Evolutionary conservation across 2,113 vertebrate genomes (phyloP), one percentile per base, ranked within the genome.

Genomic region (Bagarius yarrelli): DNA sequence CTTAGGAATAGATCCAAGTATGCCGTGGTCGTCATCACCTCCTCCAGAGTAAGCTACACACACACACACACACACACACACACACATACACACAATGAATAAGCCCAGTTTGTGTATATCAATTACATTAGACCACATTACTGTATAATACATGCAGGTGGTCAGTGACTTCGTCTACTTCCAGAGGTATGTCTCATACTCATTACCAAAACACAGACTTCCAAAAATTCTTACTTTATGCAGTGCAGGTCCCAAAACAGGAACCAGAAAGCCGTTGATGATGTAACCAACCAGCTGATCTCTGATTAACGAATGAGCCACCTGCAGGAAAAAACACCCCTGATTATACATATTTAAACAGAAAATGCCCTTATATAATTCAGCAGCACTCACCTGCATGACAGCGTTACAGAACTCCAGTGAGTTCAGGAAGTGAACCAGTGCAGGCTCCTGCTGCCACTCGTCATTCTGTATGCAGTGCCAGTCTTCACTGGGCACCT

Each of bases 331-430:
- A 50, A 34, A 47, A 47, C 44, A 47, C 44, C 5, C 44, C 44
- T 47, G 11, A 47, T 47, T 47, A 47, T 47, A 47, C 44, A 11
- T 11, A 6, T 47, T 1, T 11, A 15, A 44, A 25, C 36, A 69
- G 21, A 67, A 40, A 44, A 67, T 5, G 1, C 14, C 36, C 15
- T 40, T 4, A 23, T 12, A 12, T 4, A 21, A 23, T 66, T 23
- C 19, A 23, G 11, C 21, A 19, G 19, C 30, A 34, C 44, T 85
- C 87, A 98, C 97, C 97, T 99, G 96, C 80, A 97, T 96, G 59
- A 98, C 98, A 0, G 96, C 96, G 32, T 98, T 98, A 90, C 98
- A 99, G 85, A 99, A 99, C 79, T 99, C 97, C 80, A 98, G 91
- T 0, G 96, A 98, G 92, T 99, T 99, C 89, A 98, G 95, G 87